Conservation (phyloP, 2,888 invertebrate species). For the Trypoxylon attenuatum region DNA sequence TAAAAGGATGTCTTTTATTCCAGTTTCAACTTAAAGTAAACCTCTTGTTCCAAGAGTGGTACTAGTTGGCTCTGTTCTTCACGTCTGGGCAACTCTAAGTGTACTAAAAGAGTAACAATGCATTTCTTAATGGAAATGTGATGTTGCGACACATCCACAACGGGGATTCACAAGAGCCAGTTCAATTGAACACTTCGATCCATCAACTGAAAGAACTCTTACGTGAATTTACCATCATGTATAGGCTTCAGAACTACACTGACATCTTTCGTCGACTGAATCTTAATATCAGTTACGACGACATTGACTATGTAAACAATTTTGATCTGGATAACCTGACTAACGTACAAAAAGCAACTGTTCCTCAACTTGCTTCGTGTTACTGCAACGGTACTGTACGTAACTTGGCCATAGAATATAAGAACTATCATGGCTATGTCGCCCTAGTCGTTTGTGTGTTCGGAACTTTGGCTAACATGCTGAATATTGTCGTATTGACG, state of each 20-base stretch:
- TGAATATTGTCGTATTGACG: slow-evolving; percentile 91
- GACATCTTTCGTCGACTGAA: slow-evolving; percentile 51
- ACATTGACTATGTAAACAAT: slow-evolving; percentile 60
- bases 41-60: too few relatives aligned
- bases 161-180: slow-evolving; percentile 10
- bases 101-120: too few relatives aligned
- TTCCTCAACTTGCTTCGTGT: slow-evolving; percentile 30
- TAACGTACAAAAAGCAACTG: background rate
- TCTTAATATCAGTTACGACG: slow-evolving; percentile 67
- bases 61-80: too few relatives aligned
- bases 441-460: slow-evolving; percentile 90
- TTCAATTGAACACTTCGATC: slow-evolving; percentile 43
- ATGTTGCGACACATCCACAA: slow-evolving; percentile 41
- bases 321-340: slow-evolving; percentile 40
- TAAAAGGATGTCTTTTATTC: too few relatives aligned
- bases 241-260: slow-evolving; percentile 49
- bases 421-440: slow-evolving; percentile 87
- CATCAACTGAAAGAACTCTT: slow-evolving; percentile 38
- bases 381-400: slow-evolving; percentile 80
- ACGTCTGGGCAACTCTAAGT: too few relatives aligned
- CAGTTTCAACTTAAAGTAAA: too few relatives aligned
- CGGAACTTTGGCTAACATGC: slow-evolving; percentile 89
- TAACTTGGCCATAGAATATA: slow-evolving; percentile 80
- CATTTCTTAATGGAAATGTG: slow-evolving; percentile 14
- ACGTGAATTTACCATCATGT: slow-evolving; percentile 42